Percentiles rank a stretch among this genome's conserved stretches.
Conservation (phyloP, 2,888 invertebrate species). For the Drosophila gaucha region DNA sequence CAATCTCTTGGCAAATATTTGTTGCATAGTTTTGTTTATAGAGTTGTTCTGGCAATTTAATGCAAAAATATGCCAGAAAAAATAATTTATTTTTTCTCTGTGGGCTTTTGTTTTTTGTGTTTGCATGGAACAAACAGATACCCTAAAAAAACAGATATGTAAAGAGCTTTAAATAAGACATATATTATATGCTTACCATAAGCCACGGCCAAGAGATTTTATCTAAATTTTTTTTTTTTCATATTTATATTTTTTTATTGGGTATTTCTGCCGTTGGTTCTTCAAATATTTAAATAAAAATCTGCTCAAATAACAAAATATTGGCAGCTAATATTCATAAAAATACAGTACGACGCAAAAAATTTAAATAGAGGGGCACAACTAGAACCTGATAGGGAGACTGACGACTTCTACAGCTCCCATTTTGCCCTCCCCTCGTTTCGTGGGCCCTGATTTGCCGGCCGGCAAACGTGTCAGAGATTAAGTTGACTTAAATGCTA, state of each 20-base stretch:
- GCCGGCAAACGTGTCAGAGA: conserved; percentile 50
- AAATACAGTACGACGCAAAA: conserved; percentile 59
- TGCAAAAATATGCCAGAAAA: conserved; percentile 19
- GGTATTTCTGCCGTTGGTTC: not conserved
- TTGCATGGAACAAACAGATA: conserved; percentile 23
- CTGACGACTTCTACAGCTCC: conserved; percentile 2
- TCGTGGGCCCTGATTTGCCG: conserved; percentile 31
- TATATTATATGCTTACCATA: too few relatives aligned
- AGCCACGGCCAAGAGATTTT: not conserved
- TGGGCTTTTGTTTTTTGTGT: conserved; percentile 24
- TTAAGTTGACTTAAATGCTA: conserved; percentile 29
- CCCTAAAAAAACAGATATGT: not conserved
- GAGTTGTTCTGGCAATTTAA: conserved; percentile 43
- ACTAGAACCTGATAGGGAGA: conserved; percentile 39
- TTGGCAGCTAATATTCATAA: conserved; percentile 3
- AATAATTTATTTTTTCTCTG: conserved; percentile 24
- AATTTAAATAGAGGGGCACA: conserved; percentile 42
- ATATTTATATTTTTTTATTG: conserved; percentile 10
- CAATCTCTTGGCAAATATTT: conserved; percentile 50
- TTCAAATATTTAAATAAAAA: conserved; percentile 38
- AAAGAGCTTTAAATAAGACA: not conserved
- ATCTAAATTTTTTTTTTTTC: conserved; percentile 1
- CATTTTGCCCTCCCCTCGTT: not conserved
- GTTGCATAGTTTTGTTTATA: conserved; percentile 52
- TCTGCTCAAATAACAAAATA: not conserved